A percentile compares a stretch with the other conserved stretches of the same genome.
Evolutionary conservation across 1,140 invertebrate species (phyloP).

Genomic region (Rhizoglyphus robini): DNA sequence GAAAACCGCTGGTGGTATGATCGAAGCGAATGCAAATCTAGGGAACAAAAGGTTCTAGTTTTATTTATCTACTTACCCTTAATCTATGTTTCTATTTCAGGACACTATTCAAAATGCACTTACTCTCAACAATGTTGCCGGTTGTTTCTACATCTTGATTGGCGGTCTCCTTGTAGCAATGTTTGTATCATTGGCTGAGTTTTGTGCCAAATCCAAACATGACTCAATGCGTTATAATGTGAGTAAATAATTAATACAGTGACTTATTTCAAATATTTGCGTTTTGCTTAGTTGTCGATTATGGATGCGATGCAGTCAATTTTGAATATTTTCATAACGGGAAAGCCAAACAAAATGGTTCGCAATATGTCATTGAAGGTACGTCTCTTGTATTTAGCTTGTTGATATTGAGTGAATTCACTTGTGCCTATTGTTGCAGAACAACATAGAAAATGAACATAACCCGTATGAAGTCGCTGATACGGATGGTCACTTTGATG

Average conservation of each 20-base stretch:
- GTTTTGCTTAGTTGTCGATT: slow-evolving; percentile 45
- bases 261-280: slow-evolving; percentile 19
- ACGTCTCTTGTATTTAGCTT: too few species aligned
- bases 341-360: slow-evolving; percentile 34
- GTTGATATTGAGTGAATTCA: too few species aligned
- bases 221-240: slow-evolving; percentile 68
- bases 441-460: too few species aligned
- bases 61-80: background rate
- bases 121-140: slow-evolving; percentile 89
- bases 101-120: slow-evolving; percentile 71
- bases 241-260: slow-evolving; percentile 25
- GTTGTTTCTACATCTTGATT: slow-evolving; percentile 97
- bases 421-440: too few species aligned
- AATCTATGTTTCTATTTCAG: slow-evolving; percentile 36
- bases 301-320: slow-evolving; percentile 77
- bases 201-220: slow-evolving; percentile 53
- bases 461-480: too few species aligned
- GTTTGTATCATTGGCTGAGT: slow-evolving; percentile 73
- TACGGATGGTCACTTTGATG: too few species aligned
- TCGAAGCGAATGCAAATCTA: slow-evolving; percentile 34
- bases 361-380: slow-evolving; percentile 48
- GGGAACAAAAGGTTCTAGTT: slow-evolving; percentile 28
- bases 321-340: slow-evolving; percentile 60
- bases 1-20: slow-evolving; percentile 90
- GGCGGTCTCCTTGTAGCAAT: slow-evolving; percentile 75